These are phyloP conservation scores for Synanthedon myopaeformis DNA, from an alignment of 2,888 invertebrate genomes.

Conservation along the genomic window DNA sequence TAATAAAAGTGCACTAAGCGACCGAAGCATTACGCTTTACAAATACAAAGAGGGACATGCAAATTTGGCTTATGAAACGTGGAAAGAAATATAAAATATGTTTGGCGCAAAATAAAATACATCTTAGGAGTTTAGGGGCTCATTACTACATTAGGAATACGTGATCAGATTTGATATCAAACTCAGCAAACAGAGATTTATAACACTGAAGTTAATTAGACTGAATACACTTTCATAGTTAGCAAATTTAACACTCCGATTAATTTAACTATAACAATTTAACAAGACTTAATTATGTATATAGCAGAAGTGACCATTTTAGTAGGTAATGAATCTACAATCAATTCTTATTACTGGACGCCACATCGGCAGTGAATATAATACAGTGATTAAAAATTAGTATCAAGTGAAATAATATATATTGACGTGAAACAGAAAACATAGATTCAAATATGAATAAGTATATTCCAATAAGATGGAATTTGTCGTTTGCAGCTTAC, in stretches of 20 bases:
- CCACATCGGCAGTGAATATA: no score
- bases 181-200: no score
- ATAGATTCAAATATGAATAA: conserved; percentile 11
- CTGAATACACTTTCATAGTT: no score
- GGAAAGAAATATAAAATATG: conserved; percentile 68
- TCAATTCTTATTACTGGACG: no score
- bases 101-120: conserved; percentile 64
- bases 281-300: no score
- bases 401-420: background rate
- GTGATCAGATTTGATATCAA: conserved; percentile 52
- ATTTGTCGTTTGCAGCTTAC: conserved; percentile 53
- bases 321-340: no score
- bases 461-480: conserved; percentile 34
- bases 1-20: conserved; percentile 73
- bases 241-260: no score
- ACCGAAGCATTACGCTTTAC: conserved; percentile 63
- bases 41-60: conserved; percentile 62
- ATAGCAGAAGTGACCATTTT: no score
- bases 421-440: background rate
- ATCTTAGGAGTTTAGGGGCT: conserved; percentile 54
- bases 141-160: conserved; percentile 64
- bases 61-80: conserved; percentile 67
- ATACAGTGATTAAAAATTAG: no score
- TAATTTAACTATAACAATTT: no score
- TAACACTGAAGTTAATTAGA: no score